Evolutionary conservation across 2,888 invertebrate genomes (phyloP), one percentile per base, ranked within the genome.

Genomic region (Cylloceria caligata): DNA sequence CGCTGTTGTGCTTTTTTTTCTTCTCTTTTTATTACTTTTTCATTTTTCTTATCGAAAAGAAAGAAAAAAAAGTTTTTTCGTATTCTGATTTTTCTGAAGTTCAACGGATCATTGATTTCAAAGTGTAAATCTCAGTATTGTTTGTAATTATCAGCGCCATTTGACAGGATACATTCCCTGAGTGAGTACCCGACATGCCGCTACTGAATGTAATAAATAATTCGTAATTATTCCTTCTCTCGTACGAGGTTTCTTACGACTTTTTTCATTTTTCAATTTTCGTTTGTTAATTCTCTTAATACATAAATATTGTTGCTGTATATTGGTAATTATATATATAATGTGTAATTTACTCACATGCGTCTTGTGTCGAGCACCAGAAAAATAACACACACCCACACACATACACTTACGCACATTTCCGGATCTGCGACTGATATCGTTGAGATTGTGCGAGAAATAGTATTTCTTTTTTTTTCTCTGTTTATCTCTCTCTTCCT

Each of bases 131-230:
- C 91, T 91, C 91, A 91, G 91, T 91, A 91, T 91, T 91, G 91
- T 91, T 91, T 91, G 89, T 91, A 91, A 91, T 91, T 91, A 91
- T 91, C 91, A 91, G 91, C 91, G 91, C 91, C 91, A 91, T 91
- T 91, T 91, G 91, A 91, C 91, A 91, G 91, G 91, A 91, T 90
- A 90, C 89, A 91, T 91, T 91, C 91, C 91, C 91, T 91, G 91
- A 91, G 91, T 92, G 91, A 92, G 91, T 92, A 92, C 90, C 91
- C 91, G 91, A 91, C 89, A 91, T 91, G 91, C 91, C 91, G 91
- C 91, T 91, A 92, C 90, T 92, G 91, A 91, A 90, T 91, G 91
- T 92, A 91, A 90, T 92, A 89, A 86, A 88, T 88, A 88, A 88
- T 89, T 88, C 87, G 88, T 90, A 88, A 86, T 88, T 88, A 83